Conservation (phyloP, 1,140 invertebrate genomes). For the Muscidifurax raptorellus region DNA sequence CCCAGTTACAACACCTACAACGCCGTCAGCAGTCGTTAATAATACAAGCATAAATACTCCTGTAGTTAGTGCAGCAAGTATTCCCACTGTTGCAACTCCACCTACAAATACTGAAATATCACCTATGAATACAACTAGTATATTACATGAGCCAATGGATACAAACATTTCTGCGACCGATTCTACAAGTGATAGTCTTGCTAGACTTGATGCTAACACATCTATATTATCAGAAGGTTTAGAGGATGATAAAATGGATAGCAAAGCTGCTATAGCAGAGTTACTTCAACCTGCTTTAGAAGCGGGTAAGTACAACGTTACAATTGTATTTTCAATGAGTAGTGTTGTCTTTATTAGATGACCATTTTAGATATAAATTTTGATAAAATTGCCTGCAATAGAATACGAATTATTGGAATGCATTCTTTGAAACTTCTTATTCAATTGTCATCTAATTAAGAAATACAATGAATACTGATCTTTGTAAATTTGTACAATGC, state of each 20-base stretch:
- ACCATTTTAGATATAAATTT: conserved; percentile 22
- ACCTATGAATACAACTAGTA: conserved; percentile 53
- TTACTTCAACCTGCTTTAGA: conserved; percentile 67
- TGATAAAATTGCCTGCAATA: conserved; percentile 5
- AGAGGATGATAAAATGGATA: conserved; percentile 60
- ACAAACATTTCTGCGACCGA: conserved; percentile 46
- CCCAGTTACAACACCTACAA: conserved; percentile 49
- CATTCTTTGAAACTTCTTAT: too few species aligned
- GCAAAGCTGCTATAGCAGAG: conserved; percentile 61
- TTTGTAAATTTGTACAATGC: conserved; percentile 1
- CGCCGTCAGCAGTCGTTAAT: conserved; percentile 14
- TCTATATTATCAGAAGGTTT: conserved; percentile 52
- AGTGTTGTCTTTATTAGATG: conserved; percentile 1
- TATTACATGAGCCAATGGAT: conserved; percentile 60
- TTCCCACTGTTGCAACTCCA: neutral
- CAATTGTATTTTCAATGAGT: conserved; percentile 42
- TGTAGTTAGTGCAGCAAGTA: neutral
- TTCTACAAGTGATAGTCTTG: neutral
- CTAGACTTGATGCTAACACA: conserved; percentile 62
- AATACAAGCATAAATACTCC: neutral
- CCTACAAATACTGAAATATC: conserved; percentile 55
- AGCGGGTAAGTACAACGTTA: conserved; percentile 62
- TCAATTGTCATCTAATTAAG: neutral
- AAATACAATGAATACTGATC: neutral
- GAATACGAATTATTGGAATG: neutral